phyloP scores from a whole-genome alignment of 1,140 invertebrate genomes.

The Schmidtea mediterranea region DNA sequence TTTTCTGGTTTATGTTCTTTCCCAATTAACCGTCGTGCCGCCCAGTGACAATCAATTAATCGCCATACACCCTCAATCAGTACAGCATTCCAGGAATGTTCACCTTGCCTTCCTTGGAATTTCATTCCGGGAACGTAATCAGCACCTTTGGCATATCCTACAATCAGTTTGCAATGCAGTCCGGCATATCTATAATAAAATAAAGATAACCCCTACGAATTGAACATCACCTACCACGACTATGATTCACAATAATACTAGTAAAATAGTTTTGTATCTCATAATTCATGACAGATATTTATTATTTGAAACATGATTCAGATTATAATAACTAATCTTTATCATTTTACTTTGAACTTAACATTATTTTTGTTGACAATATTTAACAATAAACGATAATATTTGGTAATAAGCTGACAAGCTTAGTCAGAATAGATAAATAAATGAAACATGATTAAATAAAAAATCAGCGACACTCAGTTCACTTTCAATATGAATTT shows the following conservation, averaged over 20 bases:
- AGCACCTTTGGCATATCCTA: slow-evolving; percentile 26
- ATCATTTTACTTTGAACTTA: too few relatives aligned
- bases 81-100: slow-evolving; percentile 27
- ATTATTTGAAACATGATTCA: too few relatives aligned
- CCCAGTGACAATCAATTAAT: slow-evolving; percentile 26
- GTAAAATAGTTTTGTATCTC: too few relatives aligned
- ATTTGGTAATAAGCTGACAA: too few relatives aligned
- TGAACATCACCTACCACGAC: neutral
- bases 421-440: too few relatives aligned
- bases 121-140: slow-evolving; percentile 26
- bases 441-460: too few relatives aligned
- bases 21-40: slow-evolving; percentile 23
- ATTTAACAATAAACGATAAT: too few relatives aligned
- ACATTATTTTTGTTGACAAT: too few relatives aligned
- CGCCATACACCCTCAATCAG: slow-evolving; percentile 25
- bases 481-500: too few relatives aligned
- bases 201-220: neutral
- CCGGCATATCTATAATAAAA: slow-evolving; percentile 18
- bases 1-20: slow-evolving; percentile 15
- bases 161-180: slow-evolving; percentile 24
- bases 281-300: too few relatives aligned
- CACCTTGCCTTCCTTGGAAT: slow-evolving; percentile 19
- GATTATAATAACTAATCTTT: too few relatives aligned
- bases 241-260: neutral
- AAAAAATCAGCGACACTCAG: too few relatives aligned